Conservation (phyloP, 2,113 vertebrate genomes). For the Pangasianodon hypophthalmus region DNA sequence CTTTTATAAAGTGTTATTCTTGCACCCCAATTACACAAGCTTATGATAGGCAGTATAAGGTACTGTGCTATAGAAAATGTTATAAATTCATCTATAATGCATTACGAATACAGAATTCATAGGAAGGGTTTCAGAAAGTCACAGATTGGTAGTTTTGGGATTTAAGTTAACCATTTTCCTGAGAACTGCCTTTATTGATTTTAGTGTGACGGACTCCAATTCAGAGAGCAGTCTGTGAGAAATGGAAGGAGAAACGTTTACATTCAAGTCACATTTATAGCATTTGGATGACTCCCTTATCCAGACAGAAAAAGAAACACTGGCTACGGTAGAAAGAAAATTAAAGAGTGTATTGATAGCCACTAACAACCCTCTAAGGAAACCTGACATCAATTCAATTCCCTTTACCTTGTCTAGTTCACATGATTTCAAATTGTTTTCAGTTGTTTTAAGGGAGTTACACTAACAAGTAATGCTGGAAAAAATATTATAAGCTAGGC, state of each 20-base stretch:
- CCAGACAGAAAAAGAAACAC: background rate
- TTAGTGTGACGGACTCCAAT: background rate
- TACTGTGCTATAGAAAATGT: background rate
- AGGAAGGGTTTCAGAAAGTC: background rate
- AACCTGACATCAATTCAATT: conserved; percentile 19
- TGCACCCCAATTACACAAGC: background rate
- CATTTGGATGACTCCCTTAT: background rate
- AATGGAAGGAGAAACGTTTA: background rate
- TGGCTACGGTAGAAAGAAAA: background rate
- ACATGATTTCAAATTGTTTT: conserved; percentile 10
- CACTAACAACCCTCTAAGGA: conserved; percentile 25
- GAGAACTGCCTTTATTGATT: background rate
- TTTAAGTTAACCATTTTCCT: background rate
- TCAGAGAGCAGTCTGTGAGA: background rate
- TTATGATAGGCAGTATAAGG: background rate
- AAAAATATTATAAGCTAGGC: too few species aligned
- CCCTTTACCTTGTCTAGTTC: conserved; percentile 1
- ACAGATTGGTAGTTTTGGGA: background rate
- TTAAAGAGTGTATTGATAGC: conserved; percentile 23
- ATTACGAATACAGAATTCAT: background rate
- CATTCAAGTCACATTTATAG: conserved; percentile 14
- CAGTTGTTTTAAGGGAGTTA: background rate
- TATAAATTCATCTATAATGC: background rate
- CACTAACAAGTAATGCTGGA: background rate
- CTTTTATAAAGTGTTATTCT: background rate